Evolutionary conservation across 2,888 invertebrate species (phyloP).

Genomic region (Clanis bilineata): DNA sequence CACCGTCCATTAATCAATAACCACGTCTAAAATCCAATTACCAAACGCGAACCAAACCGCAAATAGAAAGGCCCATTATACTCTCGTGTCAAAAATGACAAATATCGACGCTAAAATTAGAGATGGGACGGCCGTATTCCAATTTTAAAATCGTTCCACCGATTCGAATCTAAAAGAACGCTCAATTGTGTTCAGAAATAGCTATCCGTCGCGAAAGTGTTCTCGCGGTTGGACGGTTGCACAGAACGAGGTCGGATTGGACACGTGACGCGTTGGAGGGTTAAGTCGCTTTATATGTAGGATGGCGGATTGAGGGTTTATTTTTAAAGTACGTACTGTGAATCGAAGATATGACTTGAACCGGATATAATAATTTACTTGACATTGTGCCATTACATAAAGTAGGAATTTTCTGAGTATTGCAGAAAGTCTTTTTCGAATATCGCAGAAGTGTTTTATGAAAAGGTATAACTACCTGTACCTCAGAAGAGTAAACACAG

Average conservation of each 20-base stretch:
- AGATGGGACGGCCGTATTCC: background rate
- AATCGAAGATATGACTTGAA: background rate
- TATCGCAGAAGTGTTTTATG: too few relatives aligned
- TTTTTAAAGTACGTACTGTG: background rate
- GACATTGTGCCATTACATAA: background rate
- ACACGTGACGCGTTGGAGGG: background rate
- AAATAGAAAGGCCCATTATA: background rate
- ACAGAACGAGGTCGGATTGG: background rate
- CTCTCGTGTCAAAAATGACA: background rate
- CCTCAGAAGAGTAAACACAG: too few relatives aligned
- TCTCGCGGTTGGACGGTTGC: background rate
- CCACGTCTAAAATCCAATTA: background rate
- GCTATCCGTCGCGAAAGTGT: background rate
- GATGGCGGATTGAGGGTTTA: background rate
- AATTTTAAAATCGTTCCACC: background rate
- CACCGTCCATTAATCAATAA: background rate
- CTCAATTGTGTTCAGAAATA: slow-evolving; percentile 2
- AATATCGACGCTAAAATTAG: background rate
- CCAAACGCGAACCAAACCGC: background rate
- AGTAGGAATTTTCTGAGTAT: too few relatives aligned
- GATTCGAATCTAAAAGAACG: background rate
- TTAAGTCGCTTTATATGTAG: background rate
- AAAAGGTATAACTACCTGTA: too few relatives aligned
- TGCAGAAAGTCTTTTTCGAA: too few relatives aligned
- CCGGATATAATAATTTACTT: background rate